Percentiles rank a stretch among this genome's conserved stretches.
These are phyloP conservation scores for Otus scops DNA, from an alignment of 2,797 vertebrate genomes.

Conservation along the genomic window DNA sequence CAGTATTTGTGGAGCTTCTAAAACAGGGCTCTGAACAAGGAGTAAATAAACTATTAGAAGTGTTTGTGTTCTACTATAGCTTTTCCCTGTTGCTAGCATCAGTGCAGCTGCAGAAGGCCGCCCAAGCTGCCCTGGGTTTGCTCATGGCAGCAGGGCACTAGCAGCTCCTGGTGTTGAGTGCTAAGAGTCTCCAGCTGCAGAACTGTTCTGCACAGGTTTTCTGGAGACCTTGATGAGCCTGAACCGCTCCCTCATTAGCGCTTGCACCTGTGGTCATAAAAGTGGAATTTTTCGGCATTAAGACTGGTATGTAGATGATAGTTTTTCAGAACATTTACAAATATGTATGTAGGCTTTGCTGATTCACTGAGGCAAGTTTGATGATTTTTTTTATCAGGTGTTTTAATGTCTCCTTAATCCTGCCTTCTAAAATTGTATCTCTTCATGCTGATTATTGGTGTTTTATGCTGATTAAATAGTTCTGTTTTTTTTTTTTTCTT, in stretches of 20 bases:
- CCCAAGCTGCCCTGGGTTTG: neutral
- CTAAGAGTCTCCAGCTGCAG: neutral
- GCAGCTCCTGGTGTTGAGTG: accelerated
- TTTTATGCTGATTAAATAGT: neutral
- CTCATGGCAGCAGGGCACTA: neutral
- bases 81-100: neutral
- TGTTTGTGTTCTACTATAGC: neutral
- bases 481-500: neutral
- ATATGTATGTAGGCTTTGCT: accelerated
- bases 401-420: neutral
- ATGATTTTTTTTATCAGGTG: neutral
- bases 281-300: neutral
- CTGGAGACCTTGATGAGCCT: neutral
- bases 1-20: neutral
- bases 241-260: neutral
- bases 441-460: neutral
- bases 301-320: neutral
- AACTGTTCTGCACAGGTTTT: neutral
- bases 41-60: neutral
- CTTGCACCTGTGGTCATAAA: neutral
- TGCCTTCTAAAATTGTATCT: neutral
- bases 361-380: neutral
- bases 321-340: neutral
- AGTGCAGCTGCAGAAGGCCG: neutral
- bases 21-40: neutral